Percentiles rank a stretch among this genome's conserved stretches.
These are phyloP conservation scores for Chamaetylas fuelleborni DNA, from an alignment of 2,113 vertebrate species.

Conservation along the genomic window DNA sequence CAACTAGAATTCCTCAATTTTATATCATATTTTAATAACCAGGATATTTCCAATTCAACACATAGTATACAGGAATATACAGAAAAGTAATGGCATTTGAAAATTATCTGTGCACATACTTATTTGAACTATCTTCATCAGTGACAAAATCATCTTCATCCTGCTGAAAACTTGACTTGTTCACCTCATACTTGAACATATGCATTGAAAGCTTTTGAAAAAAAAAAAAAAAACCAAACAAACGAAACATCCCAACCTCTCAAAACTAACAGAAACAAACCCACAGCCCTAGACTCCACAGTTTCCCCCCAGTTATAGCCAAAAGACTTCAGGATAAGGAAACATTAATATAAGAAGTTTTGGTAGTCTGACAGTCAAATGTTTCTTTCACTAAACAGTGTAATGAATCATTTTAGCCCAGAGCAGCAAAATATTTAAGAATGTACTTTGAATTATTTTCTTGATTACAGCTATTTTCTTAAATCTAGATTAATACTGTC, in stretches of 20 bases:
- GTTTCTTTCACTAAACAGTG: background rate
- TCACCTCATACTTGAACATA: background rate
- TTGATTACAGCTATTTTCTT: background rate
- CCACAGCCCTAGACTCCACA: background rate
- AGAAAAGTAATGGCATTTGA: background rate
- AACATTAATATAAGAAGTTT: background rate
- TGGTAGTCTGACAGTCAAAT: background rate
- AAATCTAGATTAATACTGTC: background rate
- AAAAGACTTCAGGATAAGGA: background rate
- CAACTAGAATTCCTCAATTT: background rate
- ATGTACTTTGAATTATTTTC: background rate
- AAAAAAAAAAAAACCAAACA: background rate
- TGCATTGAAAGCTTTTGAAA: background rate
- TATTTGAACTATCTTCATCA: background rate
- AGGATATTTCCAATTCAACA: background rate
- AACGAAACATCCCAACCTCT: background rate
- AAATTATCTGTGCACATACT: background rate
- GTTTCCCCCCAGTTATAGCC: background rate
- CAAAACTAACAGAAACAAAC: background rate
- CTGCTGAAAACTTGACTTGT: background rate
- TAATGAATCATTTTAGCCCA: background rate
- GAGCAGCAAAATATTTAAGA: background rate
- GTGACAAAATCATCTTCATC: background rate
- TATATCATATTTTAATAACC: background rate
- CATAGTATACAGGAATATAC: background rate